Percentiles rank a stretch among this genome's conserved stretches.
phyloP scores from a whole-genome alignment of 2,113 vertebrate genomes.

The Oreotrochilus melanogaster region DNA sequence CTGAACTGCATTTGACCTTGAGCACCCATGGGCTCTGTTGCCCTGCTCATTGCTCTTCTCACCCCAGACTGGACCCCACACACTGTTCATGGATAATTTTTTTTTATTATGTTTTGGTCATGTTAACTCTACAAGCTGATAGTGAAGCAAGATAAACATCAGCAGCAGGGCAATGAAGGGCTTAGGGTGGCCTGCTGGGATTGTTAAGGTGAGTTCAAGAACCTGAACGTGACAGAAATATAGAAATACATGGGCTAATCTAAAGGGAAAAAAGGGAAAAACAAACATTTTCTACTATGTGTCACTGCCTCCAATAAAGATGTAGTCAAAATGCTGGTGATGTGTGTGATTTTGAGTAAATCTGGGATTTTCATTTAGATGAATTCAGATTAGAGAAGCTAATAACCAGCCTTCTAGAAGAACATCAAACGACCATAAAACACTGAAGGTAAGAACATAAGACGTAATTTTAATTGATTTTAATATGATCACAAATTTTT shows the following conservation, averaged over 20 bases:
- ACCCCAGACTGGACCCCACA: too few species aligned
- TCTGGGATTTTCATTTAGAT: not conserved
- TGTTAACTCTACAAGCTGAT: not conserved
- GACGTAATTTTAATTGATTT: not conserved
- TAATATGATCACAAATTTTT: not conserved
- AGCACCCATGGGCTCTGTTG: not conserved
- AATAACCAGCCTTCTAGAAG: not conserved
- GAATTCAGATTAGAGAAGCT: not conserved
- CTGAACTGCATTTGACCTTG: not conserved
- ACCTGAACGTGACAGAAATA: accelerated
- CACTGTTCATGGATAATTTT: not conserved
- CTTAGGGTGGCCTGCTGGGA: not conserved
- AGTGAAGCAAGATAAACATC: not conserved
- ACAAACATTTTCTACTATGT: not conserved
- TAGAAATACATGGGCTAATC: not conserved
- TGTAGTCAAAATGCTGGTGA: not conserved
- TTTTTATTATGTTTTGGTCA: not conserved
- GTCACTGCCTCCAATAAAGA: not conserved
- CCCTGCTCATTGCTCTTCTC: not conserved
- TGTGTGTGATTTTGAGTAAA: not conserved
- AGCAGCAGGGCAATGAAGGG: not conserved
- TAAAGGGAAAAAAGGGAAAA: not conserved
- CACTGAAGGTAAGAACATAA: not conserved
- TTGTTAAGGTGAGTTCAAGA: not conserved
- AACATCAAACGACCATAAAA: not conserved